phyloP scores from a whole-genome alignment of 2,797 vertebrate genomes.

The Parauchenoglanis ngamensis region DNA sequence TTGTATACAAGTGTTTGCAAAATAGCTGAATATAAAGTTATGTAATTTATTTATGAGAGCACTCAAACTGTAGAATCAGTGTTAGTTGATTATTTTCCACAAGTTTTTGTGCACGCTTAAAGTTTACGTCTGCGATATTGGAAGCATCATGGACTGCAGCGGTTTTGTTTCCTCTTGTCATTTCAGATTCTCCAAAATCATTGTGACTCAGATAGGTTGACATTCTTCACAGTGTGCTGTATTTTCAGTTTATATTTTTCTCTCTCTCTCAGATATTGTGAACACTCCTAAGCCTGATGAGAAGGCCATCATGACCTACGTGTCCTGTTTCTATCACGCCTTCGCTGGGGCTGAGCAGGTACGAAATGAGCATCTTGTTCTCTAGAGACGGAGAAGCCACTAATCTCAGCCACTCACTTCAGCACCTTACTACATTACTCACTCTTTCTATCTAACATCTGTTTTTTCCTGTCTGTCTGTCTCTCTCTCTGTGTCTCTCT shows the following conservation, averaged over 20 bases:
- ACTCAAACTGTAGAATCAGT: not conserved
- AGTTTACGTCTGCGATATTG: not conserved
- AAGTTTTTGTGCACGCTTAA: not conserved
- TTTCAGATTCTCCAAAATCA: not conserved
- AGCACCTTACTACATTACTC: not conserved
- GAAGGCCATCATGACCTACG: constrained; percentile 94
- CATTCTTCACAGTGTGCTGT: not conserved
- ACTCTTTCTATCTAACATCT: not conserved
- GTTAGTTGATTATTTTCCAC: not conserved
- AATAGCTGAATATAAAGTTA: not conserved
- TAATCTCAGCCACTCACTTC: not conserved
- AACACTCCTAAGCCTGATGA: constrained; percentile 93
- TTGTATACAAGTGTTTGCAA: not conserved
- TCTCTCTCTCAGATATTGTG: constrained; percentile 80
- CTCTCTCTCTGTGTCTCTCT: not conserved
- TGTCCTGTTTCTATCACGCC: constrained; percentile 94
- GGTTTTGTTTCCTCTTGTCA: not conserved
- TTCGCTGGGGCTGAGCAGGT: constrained; percentile 91
- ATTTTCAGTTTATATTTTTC: not conserved
- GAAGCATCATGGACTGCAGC: not conserved
- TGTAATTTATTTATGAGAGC: not conserved
- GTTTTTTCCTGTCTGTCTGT: not conserved
- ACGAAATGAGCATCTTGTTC: not conserved
- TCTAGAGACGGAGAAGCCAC: not conserved
- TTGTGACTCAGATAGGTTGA: not conserved